Conservation (phyloP, 2,113 vertebrate genomes). For the Zootoca vivipara region DNA sequence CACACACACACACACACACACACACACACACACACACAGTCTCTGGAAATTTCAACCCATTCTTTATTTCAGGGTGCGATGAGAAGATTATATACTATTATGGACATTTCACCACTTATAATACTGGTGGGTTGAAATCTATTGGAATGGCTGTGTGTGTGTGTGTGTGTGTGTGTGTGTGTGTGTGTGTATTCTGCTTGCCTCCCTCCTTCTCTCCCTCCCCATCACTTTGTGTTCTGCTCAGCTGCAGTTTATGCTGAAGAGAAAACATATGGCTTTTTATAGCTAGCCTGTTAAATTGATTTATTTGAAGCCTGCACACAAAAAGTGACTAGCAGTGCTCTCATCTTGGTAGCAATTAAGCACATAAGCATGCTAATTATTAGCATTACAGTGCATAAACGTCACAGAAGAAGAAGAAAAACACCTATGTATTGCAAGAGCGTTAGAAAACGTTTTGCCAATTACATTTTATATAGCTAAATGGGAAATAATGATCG, state of each 20-base stretch:
- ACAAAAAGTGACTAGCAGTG: conserved; percentile 41
- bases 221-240: background rate
- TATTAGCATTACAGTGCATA: background rate
- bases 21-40: background rate
- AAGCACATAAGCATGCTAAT: conserved; percentile 36
- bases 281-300: background rate
- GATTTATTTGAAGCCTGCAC: conserved; percentile 39
- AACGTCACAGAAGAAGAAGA: conserved; percentile 25
- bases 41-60: background rate
- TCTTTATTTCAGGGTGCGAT: background rate
- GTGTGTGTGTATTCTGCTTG: too few relatives aligned
- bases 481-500: background rate
- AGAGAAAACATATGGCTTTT: background rate
- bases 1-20: background rate
- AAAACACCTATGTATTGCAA: background rate
- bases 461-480: background rate
- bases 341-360: conserved; percentile 28
- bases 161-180: too few relatives aligned
- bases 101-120: background rate
- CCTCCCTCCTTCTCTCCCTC: background rate
- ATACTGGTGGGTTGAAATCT: background rate
- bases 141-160: background rate
- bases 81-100: background rate
- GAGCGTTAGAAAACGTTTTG: background rate
- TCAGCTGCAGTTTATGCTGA: background rate